These are phyloP conservation scores for Parnassius orleans DNA, from an alignment of 2,888 invertebrate genomes.

Conservation along the genomic window DNA sequence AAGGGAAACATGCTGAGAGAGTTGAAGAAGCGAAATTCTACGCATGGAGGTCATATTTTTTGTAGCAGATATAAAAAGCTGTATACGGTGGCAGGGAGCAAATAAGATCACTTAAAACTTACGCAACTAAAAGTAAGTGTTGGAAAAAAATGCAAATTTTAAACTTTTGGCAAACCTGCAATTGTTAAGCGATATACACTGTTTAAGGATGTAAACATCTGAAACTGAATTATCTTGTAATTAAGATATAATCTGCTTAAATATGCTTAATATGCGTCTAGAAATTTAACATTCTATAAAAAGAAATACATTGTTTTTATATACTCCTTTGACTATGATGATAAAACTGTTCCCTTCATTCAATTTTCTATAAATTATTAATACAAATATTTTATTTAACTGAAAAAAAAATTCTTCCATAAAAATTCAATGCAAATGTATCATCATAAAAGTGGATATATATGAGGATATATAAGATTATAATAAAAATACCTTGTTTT, in stretches of 20 bases:
- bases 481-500: constrained; percentile 85
- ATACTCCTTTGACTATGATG: constrained; percentile 2
- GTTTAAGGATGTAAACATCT: constrained; percentile 38
- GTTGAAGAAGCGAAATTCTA: constrained; percentile 36
- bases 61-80: constrained; percentile 38
- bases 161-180: constrained; percentile 80
- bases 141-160: constrained; percentile 80
- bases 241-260: constrained; percentile 42
- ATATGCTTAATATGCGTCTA: constrained; percentile 37
- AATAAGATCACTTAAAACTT: constrained; percentile 41
- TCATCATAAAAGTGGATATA: not conserved
- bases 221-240: constrained; percentile 35
- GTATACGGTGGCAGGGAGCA: constrained; percentile 49
- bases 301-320: constrained; percentile 17
- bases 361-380: not conserved
- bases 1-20: constrained; percentile 45
- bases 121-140: constrained; percentile 54
- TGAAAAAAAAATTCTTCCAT: constrained; percentile 10
- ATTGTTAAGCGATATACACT: constrained; percentile 70
- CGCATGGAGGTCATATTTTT: constrained; percentile 8
- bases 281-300: constrained; percentile 43
- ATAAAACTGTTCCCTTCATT: constrained; percentile 25
- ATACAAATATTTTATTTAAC: not conserved
- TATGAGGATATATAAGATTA: not conserved
- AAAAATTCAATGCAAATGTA: constrained; percentile 19